Conservation (phyloP, 2,113 vertebrate species). For the Delphinus delphis region DNA sequence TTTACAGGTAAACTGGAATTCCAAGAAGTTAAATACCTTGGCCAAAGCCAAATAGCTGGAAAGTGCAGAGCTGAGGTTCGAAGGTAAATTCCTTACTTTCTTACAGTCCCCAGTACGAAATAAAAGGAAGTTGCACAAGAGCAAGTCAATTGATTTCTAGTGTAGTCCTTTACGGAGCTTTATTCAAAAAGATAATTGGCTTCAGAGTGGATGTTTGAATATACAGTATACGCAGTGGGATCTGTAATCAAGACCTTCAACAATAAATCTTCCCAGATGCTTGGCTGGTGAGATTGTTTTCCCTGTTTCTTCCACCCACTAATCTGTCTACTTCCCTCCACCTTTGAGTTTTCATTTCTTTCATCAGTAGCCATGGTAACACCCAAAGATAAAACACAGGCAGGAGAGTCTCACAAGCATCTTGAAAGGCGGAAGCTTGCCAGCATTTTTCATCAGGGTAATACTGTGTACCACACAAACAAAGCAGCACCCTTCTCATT, state of each 20-base stretch:
- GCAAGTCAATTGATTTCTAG: not conserved
- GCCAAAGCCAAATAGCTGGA: not conserved
- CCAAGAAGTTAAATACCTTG: not conserved
- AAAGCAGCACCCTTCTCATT: slow-evolving; percentile 31
- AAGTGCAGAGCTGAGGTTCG: not conserved
- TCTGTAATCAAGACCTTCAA: not conserved
- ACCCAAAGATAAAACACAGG: slow-evolving; percentile 70
- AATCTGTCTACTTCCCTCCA: slow-evolving; percentile 60
- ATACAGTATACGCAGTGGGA: not conserved
- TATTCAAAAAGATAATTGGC: not conserved
- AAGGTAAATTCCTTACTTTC: not conserved
- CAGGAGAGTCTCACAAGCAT: slow-evolving; percentile 60
- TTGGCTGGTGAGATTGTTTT: slow-evolving; percentile 33
- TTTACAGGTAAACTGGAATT: not conserved
- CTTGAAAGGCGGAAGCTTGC: slow-evolving; percentile 61
- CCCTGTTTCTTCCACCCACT: not conserved
- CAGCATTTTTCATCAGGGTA: slow-evolving; percentile 65
- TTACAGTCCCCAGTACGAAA: not conserved
- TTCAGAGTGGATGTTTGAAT: not conserved
- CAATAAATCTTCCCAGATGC: slow-evolving; percentile 20
- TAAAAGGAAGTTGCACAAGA: not conserved
- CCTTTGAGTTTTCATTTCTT: slow-evolving; percentile 69
- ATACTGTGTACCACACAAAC: slow-evolving; percentile 46
- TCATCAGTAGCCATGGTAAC: slow-evolving; percentile 83
- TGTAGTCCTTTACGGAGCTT: not conserved